Percentiles rank a stretch among this genome's conserved stretches.
Evolutionary conservation across 2,113 vertebrate genomes (phyloP).

Genomic region (Naja naja): DNA sequence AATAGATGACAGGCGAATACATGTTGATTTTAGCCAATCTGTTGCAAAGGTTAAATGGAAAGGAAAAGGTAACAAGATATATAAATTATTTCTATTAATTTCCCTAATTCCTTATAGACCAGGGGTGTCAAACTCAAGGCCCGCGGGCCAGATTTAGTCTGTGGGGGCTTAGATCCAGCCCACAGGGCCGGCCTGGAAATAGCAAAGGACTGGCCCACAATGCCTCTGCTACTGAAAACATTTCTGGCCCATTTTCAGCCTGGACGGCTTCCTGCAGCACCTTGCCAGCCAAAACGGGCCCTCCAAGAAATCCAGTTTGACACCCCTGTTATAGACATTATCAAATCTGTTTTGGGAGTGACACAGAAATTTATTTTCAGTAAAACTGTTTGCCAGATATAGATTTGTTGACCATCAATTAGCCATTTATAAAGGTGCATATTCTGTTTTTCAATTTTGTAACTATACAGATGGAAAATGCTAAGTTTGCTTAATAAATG

Average conservation of each 20-base stretch:
- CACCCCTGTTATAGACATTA: background rate
- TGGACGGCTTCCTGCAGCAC: too few relatives aligned
- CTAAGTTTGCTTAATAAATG: background rate
- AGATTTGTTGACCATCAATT: background rate
- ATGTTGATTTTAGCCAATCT: slow-evolving; percentile 98
- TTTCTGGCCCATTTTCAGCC: too few relatives aligned
- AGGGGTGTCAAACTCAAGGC: too few relatives aligned
- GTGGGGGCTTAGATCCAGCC: too few relatives aligned
- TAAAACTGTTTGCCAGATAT: background rate
- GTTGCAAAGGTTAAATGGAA: slow-evolving; percentile 97
- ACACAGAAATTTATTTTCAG: background rate
- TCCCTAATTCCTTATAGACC: background rate
- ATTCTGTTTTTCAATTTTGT: background rate
- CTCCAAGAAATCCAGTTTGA: too few relatives aligned
- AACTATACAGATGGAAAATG: background rate
- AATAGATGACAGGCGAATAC: slow-evolving; percentile 93
- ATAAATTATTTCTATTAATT: slow-evolving; percentile 18
- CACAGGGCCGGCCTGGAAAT: too few relatives aligned
- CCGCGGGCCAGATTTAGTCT: too few relatives aligned
- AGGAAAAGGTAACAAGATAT: slow-evolving; percentile 82
- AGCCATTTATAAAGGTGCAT: background rate
- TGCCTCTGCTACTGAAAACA: too few relatives aligned
- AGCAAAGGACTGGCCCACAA: too few relatives aligned
- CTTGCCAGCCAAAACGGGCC: too few relatives aligned
- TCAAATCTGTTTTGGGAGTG: background rate